Evolutionary conservation across 2,888 invertebrate genomes (phyloP), one percentile per base, ranked within the genome.

Genomic region (Eristalinus aeneus): DNA sequence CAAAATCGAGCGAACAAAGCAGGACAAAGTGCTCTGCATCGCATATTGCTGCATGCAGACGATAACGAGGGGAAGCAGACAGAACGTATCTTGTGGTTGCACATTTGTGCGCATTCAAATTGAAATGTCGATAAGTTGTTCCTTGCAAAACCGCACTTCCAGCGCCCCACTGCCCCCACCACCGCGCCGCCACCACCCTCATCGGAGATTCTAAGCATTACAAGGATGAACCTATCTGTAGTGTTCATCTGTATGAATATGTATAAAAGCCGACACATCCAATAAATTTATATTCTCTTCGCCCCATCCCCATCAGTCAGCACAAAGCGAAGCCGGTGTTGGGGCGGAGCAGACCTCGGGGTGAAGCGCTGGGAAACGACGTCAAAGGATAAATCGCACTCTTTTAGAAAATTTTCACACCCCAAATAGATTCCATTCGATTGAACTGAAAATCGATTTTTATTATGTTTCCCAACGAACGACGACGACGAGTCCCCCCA

Each of bases 371-470:
- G 20, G n/a, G 65, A 10, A 39, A 53, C 58, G 65, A 71, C 32
- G 74, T 82, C 82, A 78, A 86, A 86, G 86, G 82, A 82, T 86
- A 82, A 82, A 86, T 86, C 86, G 86, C 71, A 86, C 73, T 74
- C 77, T 71, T 86, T 86, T 77, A 46, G 63, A 69, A 69, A 81
- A 71, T 82, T 60, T 82, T 82, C 86, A 86, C 86, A 73, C 86
- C 86, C 82, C 77, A 82, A 86, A 86, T 86, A 82, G 82, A 86
- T 78, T 78, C 61, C 60, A 68, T 82, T 82, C 78, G 82, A 86
- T 78, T 82, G 77, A 86, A 86, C 82, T 86, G 86, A 74, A 82
- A 86, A 86, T 86, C 86, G 82, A 86, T 86, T 86, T 86, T 86
- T 78, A 82, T 82, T 82, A 86, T 86, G 86, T 86, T 86, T 27